Evolutionary conservation across 2,888 invertebrate species (phyloP).

Genomic region (Pegoplata infirma): DNA sequence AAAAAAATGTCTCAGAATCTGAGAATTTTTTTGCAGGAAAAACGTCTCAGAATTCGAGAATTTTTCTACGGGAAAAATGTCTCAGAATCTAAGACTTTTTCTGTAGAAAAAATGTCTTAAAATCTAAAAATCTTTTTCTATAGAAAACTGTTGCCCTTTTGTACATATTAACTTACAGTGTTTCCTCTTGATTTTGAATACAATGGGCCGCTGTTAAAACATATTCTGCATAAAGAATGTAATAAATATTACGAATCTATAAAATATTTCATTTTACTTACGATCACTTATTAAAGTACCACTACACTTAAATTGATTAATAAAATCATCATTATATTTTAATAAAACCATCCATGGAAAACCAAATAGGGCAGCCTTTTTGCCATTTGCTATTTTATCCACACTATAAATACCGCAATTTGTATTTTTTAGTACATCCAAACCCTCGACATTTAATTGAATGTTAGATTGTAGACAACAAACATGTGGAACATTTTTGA

Average conservation of each 20-base stretch:
- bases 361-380: conserved; percentile 68
- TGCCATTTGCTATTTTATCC: conserved; percentile 67
- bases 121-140: no score
- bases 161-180: conserved; percentile 67
- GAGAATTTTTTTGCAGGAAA: no score
- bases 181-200: conserved; percentile 59
- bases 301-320: conserved; percentile 67
- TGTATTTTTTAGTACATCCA: conserved; percentile 59
- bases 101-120: no score
- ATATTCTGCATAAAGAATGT: conserved; percentile 58
- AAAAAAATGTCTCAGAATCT: no score
- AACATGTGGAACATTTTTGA: conserved; percentile 62
- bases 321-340: conserved; percentile 64
- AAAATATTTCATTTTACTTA: conserved; percentile 57
- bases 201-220: conserved; percentile 72
- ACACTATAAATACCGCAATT: conserved; percentile 65
- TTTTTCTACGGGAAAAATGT: no score
- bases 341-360: conserved; percentile 72
- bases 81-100: no score
- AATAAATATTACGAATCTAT: not conserved
- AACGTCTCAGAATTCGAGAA: no score
- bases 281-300: conserved; percentile 69
- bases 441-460: conserved; percentile 68
- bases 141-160: no score
- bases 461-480: conserved; percentile 67